Evolutionary conservation across 2,797 vertebrate genomes (phyloP).

Genomic region (Sternotherus odoratus): DNA sequence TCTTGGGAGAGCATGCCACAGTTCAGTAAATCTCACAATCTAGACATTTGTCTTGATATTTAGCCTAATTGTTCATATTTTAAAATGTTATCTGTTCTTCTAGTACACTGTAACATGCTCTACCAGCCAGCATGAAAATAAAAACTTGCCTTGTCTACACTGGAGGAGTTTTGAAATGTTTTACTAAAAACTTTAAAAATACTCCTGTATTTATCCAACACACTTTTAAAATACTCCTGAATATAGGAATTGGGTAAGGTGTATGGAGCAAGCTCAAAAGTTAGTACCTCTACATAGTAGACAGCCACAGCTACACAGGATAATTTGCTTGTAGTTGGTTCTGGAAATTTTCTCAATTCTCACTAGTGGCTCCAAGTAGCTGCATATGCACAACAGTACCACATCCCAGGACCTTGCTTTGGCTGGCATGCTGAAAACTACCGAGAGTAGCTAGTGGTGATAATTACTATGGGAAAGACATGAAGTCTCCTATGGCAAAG

Average conservation of each 20-base stretch:
- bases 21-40: background rate
- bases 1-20: background rate
- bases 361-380: background rate
- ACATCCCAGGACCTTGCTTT: background rate
- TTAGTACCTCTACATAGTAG: background rate
- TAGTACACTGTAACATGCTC: background rate
- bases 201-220: background rate
- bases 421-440: background rate
- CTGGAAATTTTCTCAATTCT: background rate
- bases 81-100: background rate
- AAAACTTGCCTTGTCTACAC: background rate
- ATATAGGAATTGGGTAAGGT: background rate
- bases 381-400: background rate
- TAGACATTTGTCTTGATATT: background rate
- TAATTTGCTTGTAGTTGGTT: background rate
- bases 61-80: background rate
- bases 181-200: background rate
- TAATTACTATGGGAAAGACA: background rate
- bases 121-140: background rate
- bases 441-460: background rate
- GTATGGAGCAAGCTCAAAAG: background rate
- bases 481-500: background rate
- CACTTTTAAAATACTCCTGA: background rate
- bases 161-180: background rate
- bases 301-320: background rate